Conservation (phyloP, 35 echinoderm and acorn worm genomes). For the Amphiura filiformis region DNA sequence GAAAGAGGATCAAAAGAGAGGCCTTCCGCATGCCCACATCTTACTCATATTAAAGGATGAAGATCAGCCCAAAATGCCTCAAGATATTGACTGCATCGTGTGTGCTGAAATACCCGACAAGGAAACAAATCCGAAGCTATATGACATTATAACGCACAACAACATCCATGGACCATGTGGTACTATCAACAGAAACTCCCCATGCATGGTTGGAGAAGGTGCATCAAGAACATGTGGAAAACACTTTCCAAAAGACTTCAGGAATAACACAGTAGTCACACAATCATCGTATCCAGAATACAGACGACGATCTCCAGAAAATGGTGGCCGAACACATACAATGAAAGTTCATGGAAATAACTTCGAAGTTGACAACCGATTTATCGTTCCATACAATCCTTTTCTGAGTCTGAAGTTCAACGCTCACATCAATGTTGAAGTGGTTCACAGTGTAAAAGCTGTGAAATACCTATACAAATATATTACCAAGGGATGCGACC, state of each 20-base stretch:
- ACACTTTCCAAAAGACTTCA: constrained; percentile 12
- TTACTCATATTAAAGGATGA: neutral
- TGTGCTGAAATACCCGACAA: constrained; percentile 26
- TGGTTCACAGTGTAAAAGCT: neutral
- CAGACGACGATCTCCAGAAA: constrained; percentile 27
- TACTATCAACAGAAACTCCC: neutral
- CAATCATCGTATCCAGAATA: constrained; percentile 27
- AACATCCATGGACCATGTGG: constrained; percentile 40
- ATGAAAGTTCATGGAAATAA: neutral
- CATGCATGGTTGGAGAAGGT: neutral
- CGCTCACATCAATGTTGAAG: constrained; percentile 50
- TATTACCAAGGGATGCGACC: constrained; percentile 19
- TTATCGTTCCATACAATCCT: constrained; percentile 38
- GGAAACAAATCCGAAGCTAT: neutral
- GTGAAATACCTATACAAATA: constrained; percentile 45
- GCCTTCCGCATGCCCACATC: constrained; percentile 18
- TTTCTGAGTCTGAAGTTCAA: constrained; percentile 19
- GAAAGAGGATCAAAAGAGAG: constrained; percentile 36
- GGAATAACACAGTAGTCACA: neutral
- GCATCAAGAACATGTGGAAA: neutral
- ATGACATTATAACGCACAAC: constrained; percentile 18
- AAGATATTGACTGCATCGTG: constrained; percentile 1
- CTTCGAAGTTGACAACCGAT: constrained; percentile 13
- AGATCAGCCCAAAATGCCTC: constrained; percentile 7
- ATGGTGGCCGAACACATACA: neutral